Evolutionary conservation across 2,888 invertebrate genomes (phyloP).

Genomic region (Congeria kusceri): DNA sequence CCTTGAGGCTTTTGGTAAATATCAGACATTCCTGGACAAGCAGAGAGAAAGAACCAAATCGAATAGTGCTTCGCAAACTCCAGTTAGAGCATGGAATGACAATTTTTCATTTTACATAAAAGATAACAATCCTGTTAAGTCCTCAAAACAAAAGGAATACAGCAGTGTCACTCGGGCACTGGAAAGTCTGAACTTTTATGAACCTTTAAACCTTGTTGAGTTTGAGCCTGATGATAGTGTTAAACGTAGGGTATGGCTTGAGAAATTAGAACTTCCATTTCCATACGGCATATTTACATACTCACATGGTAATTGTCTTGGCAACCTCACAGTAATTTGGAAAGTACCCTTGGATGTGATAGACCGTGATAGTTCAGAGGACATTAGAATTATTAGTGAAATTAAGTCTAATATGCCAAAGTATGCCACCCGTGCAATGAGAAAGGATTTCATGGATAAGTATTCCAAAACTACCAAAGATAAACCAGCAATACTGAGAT

Average conservation of each 20-base stretch:
- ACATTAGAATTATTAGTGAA: conserved; percentile 22
- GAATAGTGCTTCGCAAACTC: background rate
- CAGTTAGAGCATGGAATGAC: conserved; percentile 14
- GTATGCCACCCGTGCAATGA: conserved; percentile 43
- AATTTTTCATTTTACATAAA: conserved; percentile 15
- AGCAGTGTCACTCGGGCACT: too few species aligned
- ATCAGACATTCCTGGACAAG: conserved; percentile 7
- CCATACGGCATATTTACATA: conserved; percentile 3
- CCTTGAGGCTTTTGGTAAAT: conserved; percentile 11
- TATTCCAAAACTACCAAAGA: conserved; percentile 21
- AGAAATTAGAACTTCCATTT: conserved; percentile 16
- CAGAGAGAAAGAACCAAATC: background rate
- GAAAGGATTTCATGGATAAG: conserved; percentile 31
- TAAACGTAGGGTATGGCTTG: conserved; percentile 15
- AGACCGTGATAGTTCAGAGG: background rate
- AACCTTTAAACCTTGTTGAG: conserved; percentile 2
- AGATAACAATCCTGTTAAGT: conserved; percentile 7
- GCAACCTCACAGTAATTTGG: conserved; percentile 17
- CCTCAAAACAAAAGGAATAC: too few species aligned
- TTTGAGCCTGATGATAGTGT: conserved; percentile 27
- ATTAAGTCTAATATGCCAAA: conserved; percentile 12
- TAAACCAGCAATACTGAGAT: conserved; percentile 33
- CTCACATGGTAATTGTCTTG: conserved; percentile 28
- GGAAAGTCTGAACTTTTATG: conserved; percentile 4
- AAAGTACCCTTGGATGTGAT: conserved; percentile 8